A percentile compares a stretch with the other conserved stretches of the same genome.
These are phyloP conservation scores for Harpagoxenus sublaevis DNA, from an alignment of 2,888 invertebrate species.

Conservation along the genomic window DNA sequence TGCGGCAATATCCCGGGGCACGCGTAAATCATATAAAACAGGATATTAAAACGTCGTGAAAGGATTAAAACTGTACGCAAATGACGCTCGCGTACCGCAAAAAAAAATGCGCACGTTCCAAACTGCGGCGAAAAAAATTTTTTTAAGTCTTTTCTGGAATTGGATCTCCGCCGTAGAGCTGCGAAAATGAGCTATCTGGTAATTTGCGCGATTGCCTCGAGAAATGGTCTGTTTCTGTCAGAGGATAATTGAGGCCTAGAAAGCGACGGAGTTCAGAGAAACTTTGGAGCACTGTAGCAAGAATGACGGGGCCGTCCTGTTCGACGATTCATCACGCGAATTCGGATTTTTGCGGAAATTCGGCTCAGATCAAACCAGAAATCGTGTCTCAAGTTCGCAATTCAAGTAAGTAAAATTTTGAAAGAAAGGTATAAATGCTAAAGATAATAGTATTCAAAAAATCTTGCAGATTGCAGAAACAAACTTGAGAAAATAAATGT, in stretches of 20 bases:
- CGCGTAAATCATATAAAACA: neutral
- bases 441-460: neutral
- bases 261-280: slow-evolving; percentile 61
- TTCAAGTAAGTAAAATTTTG: neutral
- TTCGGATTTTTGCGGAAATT: slow-evolving; percentile 14
- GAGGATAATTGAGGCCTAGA: slow-evolving; percentile 65
- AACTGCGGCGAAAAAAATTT: neutral
- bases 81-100: neutral
- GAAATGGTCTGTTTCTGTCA: slow-evolving; percentile 43
- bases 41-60: slow-evolving; percentile 8
- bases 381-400: neutral
- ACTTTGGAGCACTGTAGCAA: slow-evolving; percentile 47
- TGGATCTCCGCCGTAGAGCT: slow-evolving; percentile 16
- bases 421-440: neutral
- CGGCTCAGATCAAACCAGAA: neutral
- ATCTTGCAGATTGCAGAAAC: neutral
- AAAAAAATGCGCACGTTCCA: neutral
- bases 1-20: neutral
- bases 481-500: neutral
- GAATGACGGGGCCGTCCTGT: slow-evolving; percentile 35
- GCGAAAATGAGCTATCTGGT: slow-evolving; percentile 39
- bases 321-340: slow-evolving; percentile 10
- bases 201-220: slow-evolving; percentile 39
- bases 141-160: slow-evolving; percentile 31
- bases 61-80: neutral